Evolutionary conservation across 2,113 vertebrate genomes (phyloP), one percentile per base, ranked within the genome.

Genomic region (Poecile atricapillus): DNA sequence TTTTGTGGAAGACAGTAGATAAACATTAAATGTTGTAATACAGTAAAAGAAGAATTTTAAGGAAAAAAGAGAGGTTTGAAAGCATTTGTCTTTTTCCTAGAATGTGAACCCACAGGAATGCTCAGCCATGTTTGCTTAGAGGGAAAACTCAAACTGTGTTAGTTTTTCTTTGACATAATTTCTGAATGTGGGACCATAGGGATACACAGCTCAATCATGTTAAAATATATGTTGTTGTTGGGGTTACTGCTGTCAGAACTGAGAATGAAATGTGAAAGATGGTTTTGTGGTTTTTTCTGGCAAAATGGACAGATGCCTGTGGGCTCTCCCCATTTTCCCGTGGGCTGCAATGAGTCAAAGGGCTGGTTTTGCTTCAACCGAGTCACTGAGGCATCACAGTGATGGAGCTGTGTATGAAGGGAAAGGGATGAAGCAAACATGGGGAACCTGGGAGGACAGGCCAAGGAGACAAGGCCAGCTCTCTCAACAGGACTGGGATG

Each of bases 401-500:
- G 0, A 1, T 31, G 47, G 35, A 80, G 44, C 53, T 39, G 33
- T 2, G 0, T 1, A 0, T 43, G 37, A 35, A 60, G 16, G 24
- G 13, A 71, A 22, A 27, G 27, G 49, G 35, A 17, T 35, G 37
- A 49, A 44, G 27, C 33, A 50, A 55, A 68, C 23, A 33, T 55
- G 62, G 39, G 39, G 7, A 56, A 39, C 9, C 4, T 63, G 23
- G 30, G 31, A 58, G 69, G 35, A 56, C 21, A 67, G 78, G 56
- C 20, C 18, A 8, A 55, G 64, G 64, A 63, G 30, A 41, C 10
- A 15, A 18, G 31, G 23, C 7, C 27, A 25, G 20, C 35, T 10
- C 35, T 55, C 4, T 71, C 8, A 8, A 41, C 28, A 17, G 33
- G 19, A 20, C 18, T 53, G 33, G 13, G 18, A 8, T 43, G 33